A percentile compares a stretch with the other conserved stretches of the same genome.
Evolutionary conservation across 2,113 vertebrate species (phyloP).

Genomic region (Actinemys pallida): DNA sequence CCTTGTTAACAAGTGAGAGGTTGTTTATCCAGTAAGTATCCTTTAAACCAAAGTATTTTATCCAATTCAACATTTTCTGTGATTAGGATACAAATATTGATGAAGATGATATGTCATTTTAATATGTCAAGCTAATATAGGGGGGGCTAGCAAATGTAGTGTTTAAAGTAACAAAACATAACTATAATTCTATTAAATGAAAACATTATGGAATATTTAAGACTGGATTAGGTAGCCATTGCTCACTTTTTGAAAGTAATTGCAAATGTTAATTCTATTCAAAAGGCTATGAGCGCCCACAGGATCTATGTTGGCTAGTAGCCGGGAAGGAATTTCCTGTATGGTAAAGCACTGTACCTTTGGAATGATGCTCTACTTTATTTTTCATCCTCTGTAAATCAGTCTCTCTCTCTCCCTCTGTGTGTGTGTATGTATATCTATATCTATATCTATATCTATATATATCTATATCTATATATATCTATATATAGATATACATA

Average conservation of each 20-base stretch:
- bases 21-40: neutral
- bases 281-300: rapidly evolving
- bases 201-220: neutral
- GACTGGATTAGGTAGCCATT: no score
- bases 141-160: neutral
- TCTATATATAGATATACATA: no score
- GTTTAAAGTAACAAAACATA: neutral
- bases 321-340: neutral
- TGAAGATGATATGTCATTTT: neutral
- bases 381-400: neutral
- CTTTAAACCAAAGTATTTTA: neutral
- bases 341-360: neutral
- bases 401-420: no score
- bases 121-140: neutral
- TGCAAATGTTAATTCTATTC: neutral
- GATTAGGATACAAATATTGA: neutral
- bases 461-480: no score
- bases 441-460: no score
- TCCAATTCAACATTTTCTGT: neutral
- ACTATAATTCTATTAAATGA: neutral
- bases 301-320: neutral
- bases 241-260: neutral
- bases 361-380: neutral
- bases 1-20: neutral
- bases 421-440: no score